Evolutionary conservation across 2,797 vertebrate species (phyloP).

Genomic region (Cetoscarus ocellatus): DNA sequence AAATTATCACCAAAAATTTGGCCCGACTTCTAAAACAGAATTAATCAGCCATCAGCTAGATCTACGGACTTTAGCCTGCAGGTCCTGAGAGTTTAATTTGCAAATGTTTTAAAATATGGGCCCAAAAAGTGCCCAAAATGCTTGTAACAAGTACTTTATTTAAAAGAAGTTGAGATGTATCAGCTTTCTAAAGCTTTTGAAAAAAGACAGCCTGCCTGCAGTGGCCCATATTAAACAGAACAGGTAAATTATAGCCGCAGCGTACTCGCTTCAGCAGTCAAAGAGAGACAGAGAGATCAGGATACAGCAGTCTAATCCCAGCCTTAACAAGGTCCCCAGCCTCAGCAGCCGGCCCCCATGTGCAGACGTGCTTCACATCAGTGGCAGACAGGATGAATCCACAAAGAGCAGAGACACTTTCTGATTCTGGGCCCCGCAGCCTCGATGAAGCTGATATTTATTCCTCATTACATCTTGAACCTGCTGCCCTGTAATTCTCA

Average conservation of each 20-base stretch:
- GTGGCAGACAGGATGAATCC: slow-evolving; percentile 13
- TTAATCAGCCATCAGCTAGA: no score
- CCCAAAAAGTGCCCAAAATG: slow-evolving; percentile 20
- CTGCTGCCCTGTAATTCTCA: slow-evolving; percentile 20
- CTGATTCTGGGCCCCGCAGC: slow-evolving; percentile 35
- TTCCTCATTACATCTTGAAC: slow-evolving; percentile 36
- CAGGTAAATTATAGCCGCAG: slow-evolving; percentile 5
- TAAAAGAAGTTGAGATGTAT: slow-evolving; percentile 3
- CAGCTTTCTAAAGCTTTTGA: background rate
- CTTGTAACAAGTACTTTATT: slow-evolving; percentile 12
- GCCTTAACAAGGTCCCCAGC: slow-evolving; percentile 49
- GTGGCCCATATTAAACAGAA: slow-evolving; percentile 9
- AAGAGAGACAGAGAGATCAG: slow-evolving; percentile 26
- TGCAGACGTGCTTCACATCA: slow-evolving; percentile 47
- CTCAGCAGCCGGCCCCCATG: slow-evolving; percentile 21
- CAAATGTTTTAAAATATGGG: slow-evolving; percentile 38
- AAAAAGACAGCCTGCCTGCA: slow-evolving; percentile 1
- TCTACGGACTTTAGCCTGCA: background rate
- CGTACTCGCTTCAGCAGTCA: slow-evolving; percentile 5
- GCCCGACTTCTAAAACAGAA: no score
- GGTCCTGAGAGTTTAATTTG: slow-evolving; percentile 25
- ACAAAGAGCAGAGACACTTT: slow-evolving; percentile 37
- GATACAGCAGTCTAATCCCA: slow-evolving; percentile 36
- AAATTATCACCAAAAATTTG: no score
- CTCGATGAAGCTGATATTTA: slow-evolving; percentile 46